Evolutionary conservation across 1,140 invertebrate species (phyloP), one percentile per base, ranked within the genome.

Genomic region (Antheraea pernyi): DNA sequence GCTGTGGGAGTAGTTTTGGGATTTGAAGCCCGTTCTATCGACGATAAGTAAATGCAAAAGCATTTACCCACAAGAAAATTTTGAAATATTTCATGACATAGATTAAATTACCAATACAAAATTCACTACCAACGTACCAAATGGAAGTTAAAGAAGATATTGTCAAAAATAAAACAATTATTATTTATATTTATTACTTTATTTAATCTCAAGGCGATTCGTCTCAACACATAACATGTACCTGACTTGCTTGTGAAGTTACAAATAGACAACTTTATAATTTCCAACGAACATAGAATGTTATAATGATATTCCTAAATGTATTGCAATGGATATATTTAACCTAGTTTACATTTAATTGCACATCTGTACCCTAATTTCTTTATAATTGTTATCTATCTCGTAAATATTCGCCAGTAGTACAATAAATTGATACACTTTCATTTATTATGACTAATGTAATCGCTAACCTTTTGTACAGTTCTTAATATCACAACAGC

Each of bases 401-500:
- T 53, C 46, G 46, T 53, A 53, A 16, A 16, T 16, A 16, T n/a
- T 53, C 46, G 13, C 46, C 46, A 53, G 46, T 53, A 13, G 46
- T 53, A 6, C 16, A 53, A 53, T 53, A 53, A 53, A 53, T 53
- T 16, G 9, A 53, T 53, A 11, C 16, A 53, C 13, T 53, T 53
- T 2, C 6, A 42, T 53, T 53, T 53, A 48, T 13, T 11, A 53
- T 2, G 1, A 53, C 46, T 65, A 65, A 65, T n/a, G 62, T 64
- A 64, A 42, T 36, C 10, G 79, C 85, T 86, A 83, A 84, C 11
- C 69, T 48, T 88, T 85, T 88, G 85, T 89, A 89, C 86, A 89
- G 73, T 53, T 53, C 13, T 74, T 78, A 86, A 81, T 88, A 89
- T 89, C 85, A 89, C 86, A 86, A 73, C 74, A 78, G 83, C 81